Conservation (phyloP, 2,888 invertebrate species). For the Brassicogethes aeneus region DNA sequence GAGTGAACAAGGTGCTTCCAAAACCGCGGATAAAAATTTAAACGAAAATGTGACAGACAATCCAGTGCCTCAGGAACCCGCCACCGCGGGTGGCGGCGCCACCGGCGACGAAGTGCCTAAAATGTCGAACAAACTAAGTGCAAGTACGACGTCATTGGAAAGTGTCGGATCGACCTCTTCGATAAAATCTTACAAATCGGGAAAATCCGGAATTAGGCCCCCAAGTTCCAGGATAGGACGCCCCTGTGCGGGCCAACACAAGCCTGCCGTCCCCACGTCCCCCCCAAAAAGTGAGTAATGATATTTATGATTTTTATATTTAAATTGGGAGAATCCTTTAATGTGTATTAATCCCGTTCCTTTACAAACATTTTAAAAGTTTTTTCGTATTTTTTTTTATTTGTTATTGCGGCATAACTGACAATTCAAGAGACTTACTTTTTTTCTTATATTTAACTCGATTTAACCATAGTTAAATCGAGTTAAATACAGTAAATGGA, state of each 20-base stretch:
- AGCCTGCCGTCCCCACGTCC: constrained; percentile 57
- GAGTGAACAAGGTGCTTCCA: too few relatives aligned
- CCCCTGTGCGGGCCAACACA: constrained; percentile 54
- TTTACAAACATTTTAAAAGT: too few relatives aligned
- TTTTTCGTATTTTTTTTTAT: too few relatives aligned
- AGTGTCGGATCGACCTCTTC: constrained; percentile 8
- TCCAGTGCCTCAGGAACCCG: neutral
- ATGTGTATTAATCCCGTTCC: too few relatives aligned
- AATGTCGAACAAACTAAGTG: constrained; percentile 8
- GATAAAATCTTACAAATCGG: constrained; percentile 26
- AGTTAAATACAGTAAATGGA: too few relatives aligned
- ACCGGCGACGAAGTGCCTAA: neutral
- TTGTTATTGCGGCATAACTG: too few relatives aligned
- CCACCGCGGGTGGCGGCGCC: too few relatives aligned
- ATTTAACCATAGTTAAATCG: too few relatives aligned
- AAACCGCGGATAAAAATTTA: constrained; percentile 1
- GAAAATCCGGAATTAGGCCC: constrained; percentile 51
- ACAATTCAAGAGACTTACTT: too few relatives aligned
- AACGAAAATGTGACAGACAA: constrained; percentile 4
- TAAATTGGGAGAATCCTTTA: constrained; percentile 6
- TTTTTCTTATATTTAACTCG: too few relatives aligned
- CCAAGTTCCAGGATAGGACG: constrained; percentile 57
- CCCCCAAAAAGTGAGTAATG: constrained; percentile 35
- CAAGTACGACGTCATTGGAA: constrained; percentile 16
- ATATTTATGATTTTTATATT: neutral